phyloP scores from a whole-genome alignment of 2,113 vertebrate genomes.

The Ariopsis seemanni region DNA sequence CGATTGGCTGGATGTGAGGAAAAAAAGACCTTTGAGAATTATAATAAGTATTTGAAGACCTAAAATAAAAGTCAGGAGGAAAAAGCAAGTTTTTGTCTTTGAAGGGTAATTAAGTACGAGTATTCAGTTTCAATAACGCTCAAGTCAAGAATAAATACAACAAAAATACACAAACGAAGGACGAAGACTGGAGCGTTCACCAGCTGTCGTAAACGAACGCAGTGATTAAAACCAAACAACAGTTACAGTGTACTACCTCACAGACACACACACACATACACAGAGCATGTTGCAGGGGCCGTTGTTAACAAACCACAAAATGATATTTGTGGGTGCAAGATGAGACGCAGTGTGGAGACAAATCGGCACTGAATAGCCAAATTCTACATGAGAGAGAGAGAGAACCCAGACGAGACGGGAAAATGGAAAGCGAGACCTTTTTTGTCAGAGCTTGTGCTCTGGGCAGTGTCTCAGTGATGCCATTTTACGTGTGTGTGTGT shows the following conservation, averaged over 20 bases:
- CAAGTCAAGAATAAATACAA: too few species aligned
- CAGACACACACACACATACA: not conserved
- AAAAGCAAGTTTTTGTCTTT: too few species aligned
- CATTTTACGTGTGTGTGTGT: conserved; percentile 33
- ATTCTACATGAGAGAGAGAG: not conserved
- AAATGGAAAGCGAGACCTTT: not conserved
- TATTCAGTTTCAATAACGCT: too few species aligned
- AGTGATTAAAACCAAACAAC: not conserved
- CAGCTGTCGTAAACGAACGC: not conserved
- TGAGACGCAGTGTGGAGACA: not conserved
- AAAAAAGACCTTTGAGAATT: too few species aligned
- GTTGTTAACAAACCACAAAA: not conserved
- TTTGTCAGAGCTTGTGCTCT: not conserved
- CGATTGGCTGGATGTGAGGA: too few species aligned
- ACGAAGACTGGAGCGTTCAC: too few species aligned
- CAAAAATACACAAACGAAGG: too few species aligned
- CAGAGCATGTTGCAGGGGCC: not conserved
- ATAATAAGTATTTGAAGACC: too few species aligned
- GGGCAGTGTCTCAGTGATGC: conserved; percentile 12
- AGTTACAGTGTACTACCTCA: not conserved
- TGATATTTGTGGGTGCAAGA: not conserved
- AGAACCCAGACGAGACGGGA: not conserved
- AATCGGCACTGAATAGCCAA: not conserved
- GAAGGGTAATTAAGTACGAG: too few species aligned
- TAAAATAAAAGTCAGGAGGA: too few species aligned